phyloP scores from a whole-genome alignment of 2,113 vertebrate species.

The Neogobius melanostomus region DNA sequence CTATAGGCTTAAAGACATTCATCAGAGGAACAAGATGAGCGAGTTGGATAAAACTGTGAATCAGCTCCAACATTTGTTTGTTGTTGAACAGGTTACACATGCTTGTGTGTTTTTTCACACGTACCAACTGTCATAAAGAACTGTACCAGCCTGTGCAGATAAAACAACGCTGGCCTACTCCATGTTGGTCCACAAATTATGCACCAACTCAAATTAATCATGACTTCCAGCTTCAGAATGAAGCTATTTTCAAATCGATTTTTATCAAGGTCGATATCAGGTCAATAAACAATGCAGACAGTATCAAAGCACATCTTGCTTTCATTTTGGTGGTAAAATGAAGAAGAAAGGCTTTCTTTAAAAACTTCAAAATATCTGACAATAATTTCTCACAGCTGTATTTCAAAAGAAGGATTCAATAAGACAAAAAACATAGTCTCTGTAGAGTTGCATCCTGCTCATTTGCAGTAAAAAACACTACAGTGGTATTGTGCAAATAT shows the following conservation, averaged over 20 bases:
- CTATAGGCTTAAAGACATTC: neutral
- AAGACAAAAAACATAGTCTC: conserved; percentile 13
- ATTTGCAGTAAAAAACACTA: conserved; percentile 39
- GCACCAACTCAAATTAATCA: conserved; percentile 15
- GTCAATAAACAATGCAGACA: conserved; percentile 36
- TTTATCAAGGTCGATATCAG: conserved; percentile 33
- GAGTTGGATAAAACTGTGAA: conserved; percentile 28
- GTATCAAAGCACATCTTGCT: conserved; percentile 29
- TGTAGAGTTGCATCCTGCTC: conserved; percentile 35
- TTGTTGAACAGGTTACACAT: conserved; percentile 47
- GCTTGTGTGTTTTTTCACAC: conserved; percentile 22
- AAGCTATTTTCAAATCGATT: conserved; percentile 33
- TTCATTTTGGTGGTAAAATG: conserved; percentile 28
- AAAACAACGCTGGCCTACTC: conserved; percentile 14
- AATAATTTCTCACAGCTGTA: conserved; percentile 13
- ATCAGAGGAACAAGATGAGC: conserved; percentile 33
- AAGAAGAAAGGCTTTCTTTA: conserved; percentile 35
- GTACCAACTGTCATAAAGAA: conserved; percentile 17
- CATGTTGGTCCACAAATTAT: conserved; percentile 16
- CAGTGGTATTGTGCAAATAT: conserved; percentile 60
- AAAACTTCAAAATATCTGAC: conserved; percentile 27
- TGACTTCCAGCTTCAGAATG: conserved; percentile 16
- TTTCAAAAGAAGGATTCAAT: neutral
- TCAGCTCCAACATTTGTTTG: conserved; percentile 33
- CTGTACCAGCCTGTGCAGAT: neutral